Base-by-base conservation (phyloP, 2,888 invertebrate genomes). In the Itoplectis maculator region DNA sequence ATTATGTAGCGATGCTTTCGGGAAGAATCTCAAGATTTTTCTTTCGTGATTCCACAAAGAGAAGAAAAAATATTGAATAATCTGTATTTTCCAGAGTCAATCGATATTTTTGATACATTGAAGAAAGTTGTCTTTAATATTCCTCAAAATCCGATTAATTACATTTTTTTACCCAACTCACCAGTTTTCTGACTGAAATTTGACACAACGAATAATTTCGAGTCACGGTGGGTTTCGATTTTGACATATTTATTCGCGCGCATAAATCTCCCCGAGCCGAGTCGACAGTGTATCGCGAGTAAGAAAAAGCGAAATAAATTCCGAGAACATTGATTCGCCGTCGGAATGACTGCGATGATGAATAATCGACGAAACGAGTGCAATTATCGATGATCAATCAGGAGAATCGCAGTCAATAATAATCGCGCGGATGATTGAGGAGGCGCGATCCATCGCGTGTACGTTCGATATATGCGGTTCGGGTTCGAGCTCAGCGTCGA, bases 1-100 rank as follows among this genome's bases (percentile, higher is more conserved):
- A 51, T 69, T 77, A 77, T 40, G 8, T 66, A 45, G 18, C n/a
- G 18, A 42, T 42, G 13, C 40, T 54, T 66, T 15, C 18, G 6
- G 15, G 15, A 54, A 59, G 7, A 15, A 11, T 5, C 56, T 29
- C 13, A 6, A 5, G 5, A 6, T 35, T 49, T 49, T 35, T 49
- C 13, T 29, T 35, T 8, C 20, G 35, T 15, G 13, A n/a, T n/a
- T n/a, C 15, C 29, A 8, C 7, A 11, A 35, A 13, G 56, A 23
- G 56, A 5, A 7, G 29, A n/a, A 7, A 47, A n/a, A 47, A n/a
- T n/a, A 47, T 47, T 5, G 7, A 47, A n/a, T 15, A 15, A 47
- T 47, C 15, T n/a, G 47, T 2, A n/a, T 15, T 6, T 2, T n/a
- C 15, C 0, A 5, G 3, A 15, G 6, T 1, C 15, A 47, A 47